A percentile compares a stretch with the other conserved stretches of the same genome.
These are phyloP conservation scores for Drosophila tripunctata DNA, from an alignment of 2,888 invertebrate genomes.

Conservation along the genomic window DNA sequence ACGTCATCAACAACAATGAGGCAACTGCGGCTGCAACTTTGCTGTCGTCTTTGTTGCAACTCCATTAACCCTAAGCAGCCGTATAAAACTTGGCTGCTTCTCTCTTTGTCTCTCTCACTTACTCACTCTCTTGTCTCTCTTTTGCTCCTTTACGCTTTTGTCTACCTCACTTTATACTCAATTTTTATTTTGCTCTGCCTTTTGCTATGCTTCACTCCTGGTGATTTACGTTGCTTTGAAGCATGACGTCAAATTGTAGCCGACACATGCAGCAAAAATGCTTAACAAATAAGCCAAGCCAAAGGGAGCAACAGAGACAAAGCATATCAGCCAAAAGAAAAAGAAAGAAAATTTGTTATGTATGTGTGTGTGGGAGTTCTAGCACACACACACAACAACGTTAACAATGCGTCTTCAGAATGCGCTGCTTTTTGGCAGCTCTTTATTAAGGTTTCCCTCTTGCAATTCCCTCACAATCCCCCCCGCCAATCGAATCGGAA, in stretches of 20 bases:
- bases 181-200: slow-evolving; percentile 1
- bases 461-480: background rate
- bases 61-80: slow-evolving; percentile 67
- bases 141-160: no score
- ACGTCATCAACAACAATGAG: slow-evolving; percentile 63
- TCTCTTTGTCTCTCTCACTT: slow-evolving; percentile 4
- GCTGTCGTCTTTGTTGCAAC: slow-evolving; percentile 62
- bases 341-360: background rate
- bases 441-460: slow-evolving; percentile 67
- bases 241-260: slow-evolving; percentile 75
- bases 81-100: slow-evolving; percentile 29
- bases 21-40: slow-evolving; percentile 50
- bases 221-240: slow-evolving; percentile 70
- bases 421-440: slow-evolving; percentile 68
- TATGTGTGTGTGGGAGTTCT: slow-evolving; percentile 50
- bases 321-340: slow-evolving; percentile 18
- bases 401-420: slow-evolving; percentile 56
- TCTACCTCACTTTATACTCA: slow-evolving; percentile 3
- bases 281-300: slow-evolving; percentile 63
- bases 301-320: slow-evolving; percentile 26
- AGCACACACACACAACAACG: slow-evolving; percentile 25
- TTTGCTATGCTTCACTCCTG: slow-evolving; percentile 31
- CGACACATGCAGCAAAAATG: slow-evolving; percentile 49
- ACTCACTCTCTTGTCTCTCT: background rate
- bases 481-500: background rate